Base-by-base conservation (phyloP, 2,888 invertebrate species). In the Idaea aversata region DNA sequence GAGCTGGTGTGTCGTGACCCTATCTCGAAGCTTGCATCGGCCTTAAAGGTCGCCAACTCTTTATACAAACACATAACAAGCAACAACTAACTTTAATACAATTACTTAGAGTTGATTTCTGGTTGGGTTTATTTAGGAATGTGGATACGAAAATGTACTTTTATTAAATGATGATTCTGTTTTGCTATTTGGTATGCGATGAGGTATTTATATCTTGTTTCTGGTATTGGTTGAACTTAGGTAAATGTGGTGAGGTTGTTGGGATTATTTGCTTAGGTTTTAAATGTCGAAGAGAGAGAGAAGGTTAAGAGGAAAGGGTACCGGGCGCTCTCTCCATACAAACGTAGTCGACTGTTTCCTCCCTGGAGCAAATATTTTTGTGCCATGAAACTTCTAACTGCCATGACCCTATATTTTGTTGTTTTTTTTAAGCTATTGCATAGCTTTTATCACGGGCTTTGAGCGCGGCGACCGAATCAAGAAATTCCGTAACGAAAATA, bases 11-110 rank as follows among this genome's bases (percentile, higher is more conserved):
- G 75, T 75, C 77, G 76, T 80, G 84, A 83, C 84, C 81, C 81
- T 79, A 80, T 82, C 82, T 73, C 70, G 72, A 74, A 74, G 72
- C 70, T 77, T 77, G 74, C 77, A 81, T 79, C 83, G 82, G 83
- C 84, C 84, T 84, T 84, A 84, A 84, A 84, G 84, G 84, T 84
- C 84, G 81, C 77, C 64, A 70, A 73, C 73, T 47, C 47, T 47
- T 13, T 13, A 47, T 47, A 47, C 47, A 47, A 47, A 47, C 47
- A 7, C 4, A 47, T 0, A 6, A 47, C 47, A 47, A 10, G 3
- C 13, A 13, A 47, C 7, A 47, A 7, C 13, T 7, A 7, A 47
- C 47, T 2, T 47, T 47, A 47, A 47, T 7, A 7, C 4, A 4
- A 47, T 0, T 7, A 0, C 0, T 13, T 47, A 47, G 47, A 10